Conservation (phyloP, 2,113 vertebrate genomes). For the Strigops habroptila region DNA sequence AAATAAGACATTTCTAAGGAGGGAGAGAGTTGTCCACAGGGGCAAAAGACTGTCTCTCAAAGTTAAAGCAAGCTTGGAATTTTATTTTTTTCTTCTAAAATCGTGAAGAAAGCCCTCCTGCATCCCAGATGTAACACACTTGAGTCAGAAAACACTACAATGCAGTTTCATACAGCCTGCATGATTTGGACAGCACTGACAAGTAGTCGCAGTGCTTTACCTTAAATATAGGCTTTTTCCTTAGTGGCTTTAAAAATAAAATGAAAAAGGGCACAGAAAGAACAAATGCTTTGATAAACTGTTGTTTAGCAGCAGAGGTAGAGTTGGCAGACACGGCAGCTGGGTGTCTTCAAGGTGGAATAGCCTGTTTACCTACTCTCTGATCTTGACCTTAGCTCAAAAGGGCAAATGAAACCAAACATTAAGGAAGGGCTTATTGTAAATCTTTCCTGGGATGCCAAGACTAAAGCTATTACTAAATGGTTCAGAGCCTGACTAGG, state of each 20-base stretch:
- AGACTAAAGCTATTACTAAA: background rate
- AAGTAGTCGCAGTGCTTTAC: background rate
- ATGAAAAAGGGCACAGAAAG: background rate
- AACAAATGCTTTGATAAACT: background rate
- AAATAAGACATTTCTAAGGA: background rate
- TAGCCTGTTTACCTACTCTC: background rate
- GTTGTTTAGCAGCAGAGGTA: background rate
- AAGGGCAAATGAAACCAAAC: slow-evolving; percentile 14
- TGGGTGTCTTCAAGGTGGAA: background rate
- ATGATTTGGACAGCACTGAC: background rate
- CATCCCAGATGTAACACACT: background rate
- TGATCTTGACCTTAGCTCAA: slow-evolving; percentile 15
- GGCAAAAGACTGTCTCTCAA: background rate
- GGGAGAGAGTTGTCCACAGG: background rate
- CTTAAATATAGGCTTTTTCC: background rate
- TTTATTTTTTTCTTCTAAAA: background rate
- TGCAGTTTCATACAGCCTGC: background rate
- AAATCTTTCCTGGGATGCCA: background rate
- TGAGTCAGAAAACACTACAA: background rate
- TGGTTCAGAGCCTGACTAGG: background rate
- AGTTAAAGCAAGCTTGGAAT: background rate
- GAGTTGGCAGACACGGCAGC: background rate
- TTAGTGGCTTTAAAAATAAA: background rate
- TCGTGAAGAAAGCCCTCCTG: background rate
- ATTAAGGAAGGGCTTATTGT: background rate